These are phyloP conservation scores for Micrasema longulum DNA, from an alignment of 1,140 invertebrate species.

Conservation along the genomic window DNA sequence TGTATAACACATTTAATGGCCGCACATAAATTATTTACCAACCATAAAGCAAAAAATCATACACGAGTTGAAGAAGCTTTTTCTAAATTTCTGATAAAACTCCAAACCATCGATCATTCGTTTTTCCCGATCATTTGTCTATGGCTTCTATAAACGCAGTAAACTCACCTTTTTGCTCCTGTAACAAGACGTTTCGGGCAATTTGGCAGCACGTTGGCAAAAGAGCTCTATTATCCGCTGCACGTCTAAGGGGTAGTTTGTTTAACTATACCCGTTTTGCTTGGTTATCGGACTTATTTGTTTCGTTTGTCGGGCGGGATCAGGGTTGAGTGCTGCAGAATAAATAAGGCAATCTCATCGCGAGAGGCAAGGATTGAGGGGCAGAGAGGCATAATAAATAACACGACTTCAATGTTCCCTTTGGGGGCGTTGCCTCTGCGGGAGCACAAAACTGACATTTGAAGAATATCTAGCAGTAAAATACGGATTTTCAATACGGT, in stretches of 20 bases:
- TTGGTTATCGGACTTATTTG: not conserved
- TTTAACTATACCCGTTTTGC: not conserved
- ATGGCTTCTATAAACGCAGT: conserved; percentile 10
- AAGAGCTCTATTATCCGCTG: not conserved
- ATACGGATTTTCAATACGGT: no score
- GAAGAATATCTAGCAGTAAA: not conserved
- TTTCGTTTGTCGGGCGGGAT: conserved; percentile 4
- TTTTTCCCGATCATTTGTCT: conserved; percentile 33
- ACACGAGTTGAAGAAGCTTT: conserved; percentile 18
- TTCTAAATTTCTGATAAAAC: conserved; percentile 5
- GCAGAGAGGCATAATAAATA: conserved; percentile 43
- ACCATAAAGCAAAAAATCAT: not conserved
- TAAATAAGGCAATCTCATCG: conserved; percentile 51
- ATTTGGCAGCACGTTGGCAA: not conserved
- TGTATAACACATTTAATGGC: no score
- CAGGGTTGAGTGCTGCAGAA: conserved; percentile 39
- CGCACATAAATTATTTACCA: no score
- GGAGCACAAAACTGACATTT: conserved; percentile 4
- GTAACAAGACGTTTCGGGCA: not conserved
- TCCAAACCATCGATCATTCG: conserved; percentile 34
- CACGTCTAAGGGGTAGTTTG: not conserved
- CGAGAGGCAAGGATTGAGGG: conserved; percentile 36
- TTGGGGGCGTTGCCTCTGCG: not conserved
- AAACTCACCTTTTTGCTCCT: no score
- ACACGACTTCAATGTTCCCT: conserved; percentile 20